A percentile compares a stretch with the other conserved stretches of the same genome.
Conservation (phyloP, 2,797 vertebrate genomes). For the Micropoecilia bifurca region DNA sequence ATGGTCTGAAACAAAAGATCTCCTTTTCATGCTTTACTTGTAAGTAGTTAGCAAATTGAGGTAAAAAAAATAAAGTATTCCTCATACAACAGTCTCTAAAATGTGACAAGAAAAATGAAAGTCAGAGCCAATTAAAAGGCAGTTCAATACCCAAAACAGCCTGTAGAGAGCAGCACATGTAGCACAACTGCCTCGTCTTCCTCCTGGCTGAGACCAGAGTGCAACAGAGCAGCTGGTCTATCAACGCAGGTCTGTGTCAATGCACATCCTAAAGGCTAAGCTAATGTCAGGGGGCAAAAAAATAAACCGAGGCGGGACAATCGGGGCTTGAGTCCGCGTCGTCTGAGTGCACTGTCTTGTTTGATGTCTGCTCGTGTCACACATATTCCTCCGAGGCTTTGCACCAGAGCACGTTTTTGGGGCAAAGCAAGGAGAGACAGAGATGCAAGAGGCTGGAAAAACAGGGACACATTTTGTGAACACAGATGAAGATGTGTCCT, state of each 20-base stretch:
- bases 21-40: not conserved
- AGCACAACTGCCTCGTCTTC: constrained; percentile 18
- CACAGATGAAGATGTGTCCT: constrained; percentile 22
- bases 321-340: constrained; percentile 22
- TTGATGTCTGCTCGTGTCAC: constrained; percentile 55
- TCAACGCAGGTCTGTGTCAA: constrained; percentile 29
- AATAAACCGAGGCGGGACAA: constrained; percentile 47
- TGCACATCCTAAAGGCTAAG: constrained; percentile 8
- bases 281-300: constrained; percentile 32
- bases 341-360: constrained; percentile 66
- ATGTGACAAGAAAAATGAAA: constrained; percentile 9
- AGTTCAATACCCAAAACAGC: constrained; percentile 49
- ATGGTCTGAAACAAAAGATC: not conserved
- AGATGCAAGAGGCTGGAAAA: constrained; percentile 29
- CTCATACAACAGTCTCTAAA: not conserved
- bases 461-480: constrained; percentile 31
- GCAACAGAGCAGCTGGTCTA: constrained; percentile 46
- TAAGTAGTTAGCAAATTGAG: not conserved
- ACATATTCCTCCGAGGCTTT: constrained; percentile 44
- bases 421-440: constrained; percentile 22
- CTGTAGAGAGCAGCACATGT: constrained; percentile 71
- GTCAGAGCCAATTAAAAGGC: not conserved
- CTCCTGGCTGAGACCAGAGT: constrained; percentile 34
- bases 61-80: not conserved
- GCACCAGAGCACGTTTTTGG: constrained; percentile 28